Base-by-base conservation (phyloP, 2,888 invertebrate species). In the Tipula helvola region DNA sequence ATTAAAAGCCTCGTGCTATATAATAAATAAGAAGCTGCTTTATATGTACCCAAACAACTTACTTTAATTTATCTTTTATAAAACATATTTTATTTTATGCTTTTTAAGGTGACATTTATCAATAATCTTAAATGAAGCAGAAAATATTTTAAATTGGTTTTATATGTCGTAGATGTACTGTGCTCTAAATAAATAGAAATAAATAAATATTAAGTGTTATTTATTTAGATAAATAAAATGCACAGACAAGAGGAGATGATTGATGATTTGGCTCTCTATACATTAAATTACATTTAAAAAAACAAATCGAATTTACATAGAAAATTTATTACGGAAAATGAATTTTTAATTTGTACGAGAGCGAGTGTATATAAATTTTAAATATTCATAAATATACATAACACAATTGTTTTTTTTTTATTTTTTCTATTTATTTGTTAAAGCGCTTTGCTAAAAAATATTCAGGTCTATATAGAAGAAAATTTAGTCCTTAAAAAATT, bases 91-190 rank as follows among this genome's bases (percentile, higher is more conserved):
- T 71, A 71, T 71, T 71, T 71, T 71, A 71, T 71, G 71, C 71
- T 71, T 71, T 28, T 71, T 71, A 71, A 18, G 71, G 71, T 71
- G 71, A 71, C 71, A 71, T 71, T 71, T 71, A 71, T 71, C 71
- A 71, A 71, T 71, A 71, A 71, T 71, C 71, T 71, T 71, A 71
- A 71, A 71, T 71, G 71, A 71, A 71, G 71, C 71, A 71, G 71
- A 18, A 71, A 71, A 71, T 71, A 71, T 71, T 71, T 71, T 28
- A 71, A 71, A 71, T 71, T 71, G 71, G 28, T 71, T 71, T 71
- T 28, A 10, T 71, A 28, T 71, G 28, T 2, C 10, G 18, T 71
- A 39, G 5, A 39, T 39, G 39, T 39, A 39, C 7, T 71, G 71
- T 18, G 71, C 10, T n/a, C 13, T 28, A 28, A 3, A 71, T 71